Conservation (phyloP, 2,888 invertebrate species). For the Tubulanus polymorphus region DNA sequence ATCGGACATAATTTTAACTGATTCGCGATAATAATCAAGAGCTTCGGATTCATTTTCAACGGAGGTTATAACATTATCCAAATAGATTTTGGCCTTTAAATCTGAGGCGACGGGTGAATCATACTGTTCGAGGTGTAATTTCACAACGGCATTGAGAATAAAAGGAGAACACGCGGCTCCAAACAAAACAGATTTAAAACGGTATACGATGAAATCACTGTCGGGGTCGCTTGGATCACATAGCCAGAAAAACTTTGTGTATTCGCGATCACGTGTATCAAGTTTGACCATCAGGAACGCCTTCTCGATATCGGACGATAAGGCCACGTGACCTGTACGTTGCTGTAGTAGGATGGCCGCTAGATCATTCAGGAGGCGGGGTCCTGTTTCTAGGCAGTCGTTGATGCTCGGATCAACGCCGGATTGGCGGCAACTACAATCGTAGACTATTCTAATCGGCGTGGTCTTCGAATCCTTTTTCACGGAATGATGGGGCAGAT, state of each 20-base stretch:
- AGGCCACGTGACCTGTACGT: conserved; percentile 5
- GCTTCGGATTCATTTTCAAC: not conserved
- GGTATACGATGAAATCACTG: not conserved
- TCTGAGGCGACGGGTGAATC: not conserved
- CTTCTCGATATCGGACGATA: not conserved
- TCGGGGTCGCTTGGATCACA: not conserved
- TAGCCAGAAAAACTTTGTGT: not conserved
- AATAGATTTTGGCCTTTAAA: not conserved
- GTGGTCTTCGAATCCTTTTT: not conserved
- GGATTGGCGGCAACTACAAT: conserved; percentile 5
- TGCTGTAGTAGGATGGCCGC: conserved; percentile 1
- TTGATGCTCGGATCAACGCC: conserved; percentile 7
- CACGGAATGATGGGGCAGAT: not conserved
- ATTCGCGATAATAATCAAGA: not conserved
- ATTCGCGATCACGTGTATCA: not conserved
- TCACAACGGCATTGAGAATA: not conserved
- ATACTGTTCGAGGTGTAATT: not conserved
- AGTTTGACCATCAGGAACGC: not conserved
- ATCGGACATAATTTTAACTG: not conserved
- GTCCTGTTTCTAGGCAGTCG: conserved; percentile 2
- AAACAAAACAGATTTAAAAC: not conserved
- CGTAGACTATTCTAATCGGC: not conserved
- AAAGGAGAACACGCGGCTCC: not conserved
- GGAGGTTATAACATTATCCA: not conserved
- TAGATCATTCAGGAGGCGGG: not conserved